These are phyloP conservation scores for Polypterus senegalus DNA, from an alignment of 2,113 vertebrate genomes.

Conservation along the genomic window DNA sequence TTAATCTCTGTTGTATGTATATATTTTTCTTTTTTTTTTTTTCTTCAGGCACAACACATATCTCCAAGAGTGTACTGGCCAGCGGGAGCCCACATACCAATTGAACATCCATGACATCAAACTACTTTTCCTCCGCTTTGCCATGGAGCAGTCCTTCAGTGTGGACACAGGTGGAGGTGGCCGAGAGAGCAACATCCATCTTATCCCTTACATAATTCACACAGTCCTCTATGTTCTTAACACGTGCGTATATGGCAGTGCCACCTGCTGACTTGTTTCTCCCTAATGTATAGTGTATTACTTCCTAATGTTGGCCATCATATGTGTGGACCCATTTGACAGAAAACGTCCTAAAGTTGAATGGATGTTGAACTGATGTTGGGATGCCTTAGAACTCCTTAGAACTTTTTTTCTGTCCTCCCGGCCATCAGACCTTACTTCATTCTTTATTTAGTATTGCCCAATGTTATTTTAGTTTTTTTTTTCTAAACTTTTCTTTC, in stretches of 20 bases:
- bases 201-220: conserved; percentile 96
- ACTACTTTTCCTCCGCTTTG: conserved; percentile 89
- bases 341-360: too few species aligned
- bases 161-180: conserved; percentile 88
- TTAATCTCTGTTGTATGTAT: background rate
- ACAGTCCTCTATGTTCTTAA: conserved; percentile 98
- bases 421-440: too few species aligned
- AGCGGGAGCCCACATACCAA: conserved; percentile 94
- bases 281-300: too few species aligned
- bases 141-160: conserved; percentile 94
- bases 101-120: conserved; percentile 97
- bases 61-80: conserved; percentile 94
- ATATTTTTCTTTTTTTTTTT: background rate
- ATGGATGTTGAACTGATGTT: too few species aligned
- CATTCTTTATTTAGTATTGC: too few species aligned
- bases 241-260: conserved; percentile 59
- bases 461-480: too few species aligned
- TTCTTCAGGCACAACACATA: conserved; percentile 85
- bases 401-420: too few species aligned
- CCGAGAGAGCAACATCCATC: conserved; percentile 95
- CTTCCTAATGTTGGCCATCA: too few species aligned
- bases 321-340: too few species aligned
- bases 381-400: too few species aligned
- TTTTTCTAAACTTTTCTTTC: too few species aligned
- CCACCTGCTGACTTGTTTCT: too few species aligned